Base-by-base conservation (phyloP, 2,797 vertebrate genomes). In the Cyclopterus lumpus region DNA sequence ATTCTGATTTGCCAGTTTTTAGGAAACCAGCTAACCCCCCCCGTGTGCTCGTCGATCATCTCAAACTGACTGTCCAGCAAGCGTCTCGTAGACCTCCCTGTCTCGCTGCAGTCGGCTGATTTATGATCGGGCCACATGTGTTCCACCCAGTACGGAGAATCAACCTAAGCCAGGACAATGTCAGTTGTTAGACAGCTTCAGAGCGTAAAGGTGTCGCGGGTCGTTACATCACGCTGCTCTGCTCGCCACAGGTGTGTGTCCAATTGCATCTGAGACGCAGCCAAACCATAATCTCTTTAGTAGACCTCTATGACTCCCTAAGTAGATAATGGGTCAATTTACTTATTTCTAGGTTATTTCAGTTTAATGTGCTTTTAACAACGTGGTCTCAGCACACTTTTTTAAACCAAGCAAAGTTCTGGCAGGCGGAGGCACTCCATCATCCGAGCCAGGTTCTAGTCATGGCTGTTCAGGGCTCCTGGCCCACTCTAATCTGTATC, bases 241-340 rank as follows among this genome's bases (percentile, higher is more conserved):
- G 77, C 57, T 90, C 63, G 83, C 78, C 84, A 81, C 90, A 92
- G 91, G 91, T 92, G 92, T 93, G 88, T 88, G 86, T 86, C 79
- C 80, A 91, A 92, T 90, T 89, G 81, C 83, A 73, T 78, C 73
- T 87, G 88, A 88, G 85, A 73, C 71, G 0, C 61, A 79, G 88
- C 90, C 93, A 93, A 85, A 3, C 75, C 61, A 66, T 85, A 88
- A 91, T 91, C 86, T 87, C 80, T 89, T 89, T 83, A 84, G 73
- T 81, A 83, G 85, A 91, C 88, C 88, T 86, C 87, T 75, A 44
- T 86, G 85, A 82, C 86, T 88, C 84, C 78, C 80, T 89, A 91
- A 92, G 82, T 91, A 91, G 88, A 92, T 92, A 92, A 92, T 91
- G 64, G 83, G 73, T 90, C 90, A 84, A 90, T 93, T 92, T 86